Evolutionary conservation across 2,888 invertebrate species (phyloP).

Genomic region (Drosophila atripex): DNA sequence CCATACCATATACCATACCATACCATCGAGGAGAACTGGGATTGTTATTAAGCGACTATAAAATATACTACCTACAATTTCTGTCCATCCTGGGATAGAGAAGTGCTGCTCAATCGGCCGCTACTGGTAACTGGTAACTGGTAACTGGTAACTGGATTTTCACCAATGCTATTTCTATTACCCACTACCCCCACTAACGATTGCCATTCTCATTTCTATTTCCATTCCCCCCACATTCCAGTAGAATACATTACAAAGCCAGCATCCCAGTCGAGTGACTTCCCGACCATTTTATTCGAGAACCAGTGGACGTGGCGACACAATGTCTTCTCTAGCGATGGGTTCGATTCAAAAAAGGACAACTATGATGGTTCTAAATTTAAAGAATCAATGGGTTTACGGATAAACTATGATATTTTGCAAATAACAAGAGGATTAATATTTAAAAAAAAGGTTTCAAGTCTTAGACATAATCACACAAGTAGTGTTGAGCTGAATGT

Average conservation of each 20-base stretch:
- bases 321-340: slow-evolving; percentile 13
- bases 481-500: too few relatives aligned
- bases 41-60: slow-evolving; percentile 47
- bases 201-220: not conserved
- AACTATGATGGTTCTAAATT: not conserved
- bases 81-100: not conserved
- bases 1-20: too few relatives aligned
- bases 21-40: slow-evolving; percentile 2
- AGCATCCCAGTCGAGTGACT: not conserved
- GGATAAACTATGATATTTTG: too few relatives aligned
- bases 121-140: slow-evolving; percentile 26
- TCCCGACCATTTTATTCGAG: slow-evolving; percentile 1
- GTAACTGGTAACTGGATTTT: slow-evolving; percentile 2
- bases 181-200: not conserved
- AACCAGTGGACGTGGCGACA: slow-evolving; percentile 11
- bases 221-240: slow-evolving; percentile 1
- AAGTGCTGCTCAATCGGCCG: slow-evolving; percentile 64
- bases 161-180: not conserved
- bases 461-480: not conserved
- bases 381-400: not conserved
- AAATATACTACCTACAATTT: slow-evolving; percentile 26
- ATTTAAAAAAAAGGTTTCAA: not conserved
- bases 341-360: not conserved
- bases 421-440: too few relatives aligned
- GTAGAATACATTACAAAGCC: slow-evolving; percentile 26